Conservation (phyloP, 2,113 vertebrate genomes). For the Gymnorhina tibicen region DNA sequence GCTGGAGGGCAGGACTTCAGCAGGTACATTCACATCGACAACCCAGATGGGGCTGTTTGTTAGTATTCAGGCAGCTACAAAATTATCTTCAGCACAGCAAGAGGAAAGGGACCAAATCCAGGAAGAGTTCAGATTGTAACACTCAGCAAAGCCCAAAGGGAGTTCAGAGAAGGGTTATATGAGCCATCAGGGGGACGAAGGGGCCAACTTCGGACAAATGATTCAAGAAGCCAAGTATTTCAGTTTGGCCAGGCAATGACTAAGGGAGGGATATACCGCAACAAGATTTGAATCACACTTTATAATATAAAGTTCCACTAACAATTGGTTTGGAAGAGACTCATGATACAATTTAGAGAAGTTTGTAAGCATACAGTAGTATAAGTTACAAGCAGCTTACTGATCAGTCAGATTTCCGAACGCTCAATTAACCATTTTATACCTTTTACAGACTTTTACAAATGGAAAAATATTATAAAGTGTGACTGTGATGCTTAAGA, state of each 20-base stretch:
- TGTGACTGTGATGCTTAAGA: neutral
- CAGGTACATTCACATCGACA: neutral
- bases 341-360: neutral
- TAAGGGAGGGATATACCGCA: conserved; percentile 2
- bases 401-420: neutral
- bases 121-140: conserved; percentile 34
- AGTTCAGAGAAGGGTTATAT: conserved; percentile 50
- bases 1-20: conserved; percentile 6
- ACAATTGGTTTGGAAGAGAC: neutral
- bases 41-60: neutral
- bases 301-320: neutral
- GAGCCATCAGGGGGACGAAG: neutral
- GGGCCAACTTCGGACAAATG: conserved; percentile 39
- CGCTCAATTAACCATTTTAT: neutral
- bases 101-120: conserved; percentile 34
- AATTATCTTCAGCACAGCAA: neutral
- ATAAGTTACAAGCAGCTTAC: neutral
- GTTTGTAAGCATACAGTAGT: neutral
- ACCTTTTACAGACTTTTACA: neutral
- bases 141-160: conserved; percentile 40
- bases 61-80: neutral
- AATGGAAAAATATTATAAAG: neutral
- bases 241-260: conserved; percentile 34
- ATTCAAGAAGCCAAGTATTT: conserved; percentile 57
- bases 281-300: conserved; percentile 10